Percentiles rank a stretch among this genome's conserved stretches.
phyloP scores from a whole-genome alignment of 2,113 vertebrate species.

The Baryphthengus martii region DNA sequence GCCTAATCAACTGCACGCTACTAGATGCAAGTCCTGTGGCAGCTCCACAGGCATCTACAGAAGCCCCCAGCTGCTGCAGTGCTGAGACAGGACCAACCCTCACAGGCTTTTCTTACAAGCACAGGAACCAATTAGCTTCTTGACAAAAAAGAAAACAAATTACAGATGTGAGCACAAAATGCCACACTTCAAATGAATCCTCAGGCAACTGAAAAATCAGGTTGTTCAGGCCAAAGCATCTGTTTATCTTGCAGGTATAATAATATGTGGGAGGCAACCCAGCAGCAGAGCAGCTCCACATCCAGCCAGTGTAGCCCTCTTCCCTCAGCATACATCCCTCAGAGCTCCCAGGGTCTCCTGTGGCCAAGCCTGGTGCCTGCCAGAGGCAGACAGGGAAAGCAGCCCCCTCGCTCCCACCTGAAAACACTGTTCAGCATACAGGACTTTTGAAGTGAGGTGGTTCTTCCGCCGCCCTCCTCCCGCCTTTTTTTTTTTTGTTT shows the following conservation, averaged over 20 bases:
- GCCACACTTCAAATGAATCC: neutral
- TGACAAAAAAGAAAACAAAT: neutral
- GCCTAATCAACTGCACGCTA: neutral
- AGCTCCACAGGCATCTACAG: neutral
- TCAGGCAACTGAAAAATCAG: neutral
- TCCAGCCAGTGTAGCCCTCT: neutral
- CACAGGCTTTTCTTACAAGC: neutral
- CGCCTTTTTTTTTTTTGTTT: neutral
- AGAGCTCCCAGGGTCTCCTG: neutral
- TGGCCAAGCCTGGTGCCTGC: neutral
- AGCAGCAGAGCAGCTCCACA: neutral
- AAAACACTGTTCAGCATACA: neutral
- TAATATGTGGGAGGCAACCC: neutral
- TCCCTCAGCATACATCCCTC: rapidly evolving
- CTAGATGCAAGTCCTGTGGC: neutral
- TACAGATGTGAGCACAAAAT: neutral
- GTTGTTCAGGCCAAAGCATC: neutral
- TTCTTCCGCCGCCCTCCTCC: too few relatives aligned
- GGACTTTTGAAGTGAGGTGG: neutral
- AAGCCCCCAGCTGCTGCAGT: neutral
- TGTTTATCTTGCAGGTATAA: neutral
- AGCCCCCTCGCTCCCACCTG: neutral
- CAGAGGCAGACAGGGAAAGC: neutral
- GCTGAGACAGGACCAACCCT: neutral
- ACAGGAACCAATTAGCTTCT: neutral